These are phyloP conservation scores for Himantopus leucocephalus DNA, from an alignment of 2,113 vertebrate species.

Conservation along the genomic window DNA sequence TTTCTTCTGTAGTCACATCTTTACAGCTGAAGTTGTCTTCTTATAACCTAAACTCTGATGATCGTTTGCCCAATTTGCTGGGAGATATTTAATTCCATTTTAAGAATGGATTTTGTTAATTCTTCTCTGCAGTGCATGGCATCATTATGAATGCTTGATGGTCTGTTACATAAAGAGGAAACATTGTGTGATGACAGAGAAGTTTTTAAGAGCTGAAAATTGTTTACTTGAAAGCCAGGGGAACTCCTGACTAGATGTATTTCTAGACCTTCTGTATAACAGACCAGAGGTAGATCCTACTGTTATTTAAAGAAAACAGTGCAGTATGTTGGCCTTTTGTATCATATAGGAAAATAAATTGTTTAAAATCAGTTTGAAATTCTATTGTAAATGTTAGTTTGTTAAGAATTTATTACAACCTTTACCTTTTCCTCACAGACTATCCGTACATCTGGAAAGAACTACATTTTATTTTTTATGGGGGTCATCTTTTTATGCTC, in stretches of 20 bases:
- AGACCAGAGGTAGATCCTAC: neutral
- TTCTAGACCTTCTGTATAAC: neutral
- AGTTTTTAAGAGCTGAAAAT: neutral
- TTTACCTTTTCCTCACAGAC: constrained; percentile 74
- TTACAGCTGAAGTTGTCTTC: neutral
- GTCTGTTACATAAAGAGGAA: neutral
- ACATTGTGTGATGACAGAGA: neutral
- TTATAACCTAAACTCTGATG: neutral
- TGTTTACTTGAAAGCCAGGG: neutral
- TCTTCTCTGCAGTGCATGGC: neutral
- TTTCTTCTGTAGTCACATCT: neutral
- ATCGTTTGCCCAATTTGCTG: neutral
- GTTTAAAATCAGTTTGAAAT: neutral
- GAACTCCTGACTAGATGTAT: neutral
- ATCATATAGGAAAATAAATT: neutral
- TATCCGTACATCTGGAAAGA: constrained; percentile 89
- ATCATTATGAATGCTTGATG: neutral
- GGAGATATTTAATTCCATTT: neutral
- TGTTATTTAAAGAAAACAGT: neutral
- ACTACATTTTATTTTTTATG: constrained; percentile 90
- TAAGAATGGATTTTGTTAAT: neutral
- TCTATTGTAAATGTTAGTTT: neutral
- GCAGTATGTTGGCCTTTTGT: neutral
- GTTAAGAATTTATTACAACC: neutral
- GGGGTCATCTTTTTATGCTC: constrained; percentile 94